Conservation (phyloP, 2,113 vertebrate species). For the Sinocyclocheilus maitianheensis region DNA sequence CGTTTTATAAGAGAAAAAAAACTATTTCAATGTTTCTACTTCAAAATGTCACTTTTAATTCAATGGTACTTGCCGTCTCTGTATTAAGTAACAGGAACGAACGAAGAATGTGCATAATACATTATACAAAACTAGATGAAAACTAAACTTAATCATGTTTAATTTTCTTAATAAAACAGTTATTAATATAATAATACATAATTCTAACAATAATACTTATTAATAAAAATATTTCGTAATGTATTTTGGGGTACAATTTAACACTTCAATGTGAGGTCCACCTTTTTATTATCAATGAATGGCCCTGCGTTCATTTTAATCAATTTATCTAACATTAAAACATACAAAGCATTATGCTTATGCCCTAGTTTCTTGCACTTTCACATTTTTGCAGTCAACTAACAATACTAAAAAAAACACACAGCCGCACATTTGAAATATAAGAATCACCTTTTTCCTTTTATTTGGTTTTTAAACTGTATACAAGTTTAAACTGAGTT, state of each 20-base stretch:
- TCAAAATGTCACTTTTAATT: too few species aligned
- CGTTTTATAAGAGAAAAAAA: too few species aligned
- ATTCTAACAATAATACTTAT: not conserved
- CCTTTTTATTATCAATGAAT: not conserved
- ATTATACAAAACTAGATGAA: not conserved
- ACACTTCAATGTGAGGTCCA: not conserved
- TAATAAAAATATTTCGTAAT: not conserved
- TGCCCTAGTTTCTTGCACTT: not conserved
- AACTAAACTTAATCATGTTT: not conserved
- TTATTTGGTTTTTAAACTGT: constrained; percentile 77
- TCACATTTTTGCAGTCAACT: not conserved
- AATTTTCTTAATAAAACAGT: not conserved
- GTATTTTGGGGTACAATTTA: not conserved
- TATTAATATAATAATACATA: not conserved
- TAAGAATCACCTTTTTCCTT: constrained; percentile 72
- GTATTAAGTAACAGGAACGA: too few species aligned
- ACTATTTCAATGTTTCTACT: too few species aligned
- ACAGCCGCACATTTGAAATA: constrained; percentile 59
- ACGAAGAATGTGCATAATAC: not conserved
- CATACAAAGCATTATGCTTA: not conserved
- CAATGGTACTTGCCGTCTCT: too few species aligned
- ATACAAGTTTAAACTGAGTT: constrained; percentile 78
- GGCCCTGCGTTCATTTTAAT: not conserved
- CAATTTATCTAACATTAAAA: not conserved
- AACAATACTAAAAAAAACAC: not conserved